phyloP scores from a whole-genome alignment of 2,113 vertebrate species.

The Cromileptes altivelis region DNA sequence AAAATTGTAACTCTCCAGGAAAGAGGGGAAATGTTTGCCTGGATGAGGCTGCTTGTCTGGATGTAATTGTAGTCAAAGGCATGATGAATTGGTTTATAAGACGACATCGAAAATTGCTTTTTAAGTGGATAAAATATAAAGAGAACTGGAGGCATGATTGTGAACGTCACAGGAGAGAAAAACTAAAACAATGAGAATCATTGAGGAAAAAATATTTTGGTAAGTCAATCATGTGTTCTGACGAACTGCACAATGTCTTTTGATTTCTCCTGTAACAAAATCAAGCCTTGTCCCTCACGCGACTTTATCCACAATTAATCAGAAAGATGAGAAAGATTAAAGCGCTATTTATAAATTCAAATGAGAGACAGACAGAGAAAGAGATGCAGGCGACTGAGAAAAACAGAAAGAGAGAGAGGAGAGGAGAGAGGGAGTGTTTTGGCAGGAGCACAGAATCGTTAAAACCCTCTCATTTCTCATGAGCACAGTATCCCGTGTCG shows the following conservation, averaged over 20 bases:
- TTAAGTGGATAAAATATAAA: constrained; percentile 52
- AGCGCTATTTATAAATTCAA: constrained; percentile 36
- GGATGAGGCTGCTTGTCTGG: constrained; percentile 60
- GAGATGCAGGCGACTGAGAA: constrained; percentile 1
- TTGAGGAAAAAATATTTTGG: constrained; percentile 21
- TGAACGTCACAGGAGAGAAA: constrained; percentile 15
- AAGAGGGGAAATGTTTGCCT: constrained; percentile 43
- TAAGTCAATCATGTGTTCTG: constrained; percentile 3
- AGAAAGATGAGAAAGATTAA: constrained; percentile 24
- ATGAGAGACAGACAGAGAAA: constrained; percentile 39
- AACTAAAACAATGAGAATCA: constrained; percentile 40
- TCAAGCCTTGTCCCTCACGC: constrained; percentile 11
- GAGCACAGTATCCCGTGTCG: constrained; percentile 68
- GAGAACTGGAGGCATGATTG: constrained; percentile 15
- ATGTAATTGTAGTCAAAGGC: constrained; percentile 60
- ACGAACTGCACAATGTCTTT: constrained; percentile 14
- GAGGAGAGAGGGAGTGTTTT: constrained; percentile 44
- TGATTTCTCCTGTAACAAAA: constrained; percentile 18
- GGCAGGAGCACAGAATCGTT: constrained; percentile 67
- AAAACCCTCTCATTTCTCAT: constrained; percentile 81
- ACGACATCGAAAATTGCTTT: constrained; percentile 45
- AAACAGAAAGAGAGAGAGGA: constrained; percentile 5
- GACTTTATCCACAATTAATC: constrained; percentile 40
- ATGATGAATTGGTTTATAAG: constrained; percentile 58
- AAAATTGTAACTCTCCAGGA: constrained; percentile 62